Conservation (phyloP, 2,113 vertebrate species). For the Microcebus tavaratra region DNA sequence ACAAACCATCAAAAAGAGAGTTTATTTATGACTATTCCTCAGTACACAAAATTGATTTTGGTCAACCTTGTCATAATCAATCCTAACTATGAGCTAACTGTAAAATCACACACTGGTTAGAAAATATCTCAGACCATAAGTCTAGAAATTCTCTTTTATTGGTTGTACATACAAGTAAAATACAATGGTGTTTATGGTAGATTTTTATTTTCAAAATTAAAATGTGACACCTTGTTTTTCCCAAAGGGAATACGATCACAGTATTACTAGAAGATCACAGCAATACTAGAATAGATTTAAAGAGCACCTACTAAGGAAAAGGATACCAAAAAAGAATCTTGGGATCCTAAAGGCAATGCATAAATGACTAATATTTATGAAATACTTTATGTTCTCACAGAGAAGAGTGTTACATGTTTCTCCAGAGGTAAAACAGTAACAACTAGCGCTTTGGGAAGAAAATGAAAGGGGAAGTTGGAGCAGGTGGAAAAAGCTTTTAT, state of each 20-base stretch:
- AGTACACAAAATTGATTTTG: background rate
- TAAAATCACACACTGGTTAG: background rate
- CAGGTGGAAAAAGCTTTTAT: background rate
- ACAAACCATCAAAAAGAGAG: background rate
- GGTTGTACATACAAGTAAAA: background rate
- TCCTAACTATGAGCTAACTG: background rate
- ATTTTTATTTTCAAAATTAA: constrained; percentile 8
- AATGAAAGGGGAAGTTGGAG: background rate
- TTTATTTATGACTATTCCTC: background rate
- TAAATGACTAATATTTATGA: background rate
- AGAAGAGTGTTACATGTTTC: background rate
- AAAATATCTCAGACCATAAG: background rate
- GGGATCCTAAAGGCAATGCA: background rate
- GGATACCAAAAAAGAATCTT: background rate
- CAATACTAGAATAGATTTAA: background rate
- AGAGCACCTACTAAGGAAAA: background rate
- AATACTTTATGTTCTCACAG: background rate
- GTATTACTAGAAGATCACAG: background rate
- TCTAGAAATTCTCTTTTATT: background rate
- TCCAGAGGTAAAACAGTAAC: background rate
- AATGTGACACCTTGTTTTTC: background rate
- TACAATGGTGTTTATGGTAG: background rate
- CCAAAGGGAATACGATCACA: background rate
- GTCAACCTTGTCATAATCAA: background rate
- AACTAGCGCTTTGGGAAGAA: background rate